phyloP scores from a whole-genome alignment of 1,140 invertebrate species.

The Lasioglossum baleicum region DNA sequence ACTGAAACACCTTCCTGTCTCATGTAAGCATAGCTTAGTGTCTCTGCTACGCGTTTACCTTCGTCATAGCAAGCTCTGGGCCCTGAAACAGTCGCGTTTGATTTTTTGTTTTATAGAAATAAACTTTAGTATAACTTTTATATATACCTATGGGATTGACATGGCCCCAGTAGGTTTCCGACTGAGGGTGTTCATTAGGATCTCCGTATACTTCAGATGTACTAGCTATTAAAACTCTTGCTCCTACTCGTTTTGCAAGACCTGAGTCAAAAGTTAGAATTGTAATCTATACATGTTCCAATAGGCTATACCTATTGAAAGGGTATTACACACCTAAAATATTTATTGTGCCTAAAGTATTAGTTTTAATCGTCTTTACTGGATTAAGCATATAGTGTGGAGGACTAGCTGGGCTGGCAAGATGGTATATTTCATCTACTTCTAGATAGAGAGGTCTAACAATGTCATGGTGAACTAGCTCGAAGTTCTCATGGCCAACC shows the following conservation, averaged over 20 bases:
- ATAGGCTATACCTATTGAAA: background rate
- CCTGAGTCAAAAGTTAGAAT: slow-evolving; percentile 79
- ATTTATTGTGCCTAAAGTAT: slow-evolving; percentile 99
- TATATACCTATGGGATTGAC: slow-evolving; percentile 97
- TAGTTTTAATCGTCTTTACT: slow-evolving; percentile 99
- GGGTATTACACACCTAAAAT: slow-evolving; percentile 89
- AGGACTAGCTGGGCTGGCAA: slow-evolving; percentile 98
- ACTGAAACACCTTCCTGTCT: slow-evolving; percentile 98
- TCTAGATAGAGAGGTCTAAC: slow-evolving; percentile 99
- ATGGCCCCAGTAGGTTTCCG: slow-evolving; percentile 98
- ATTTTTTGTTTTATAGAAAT: background rate
- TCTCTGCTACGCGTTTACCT: slow-evolving; percentile 98
- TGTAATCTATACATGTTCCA: background rate
- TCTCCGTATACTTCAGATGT: slow-evolving; percentile 99
- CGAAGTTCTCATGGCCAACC: slow-evolving; percentile 99
- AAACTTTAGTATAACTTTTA: no score
- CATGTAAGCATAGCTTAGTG: slow-evolving; percentile 97
- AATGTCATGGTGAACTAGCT: slow-evolving; percentile 99
- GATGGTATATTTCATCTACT: slow-evolving; percentile 99
- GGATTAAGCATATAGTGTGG: slow-evolving; percentile 99
- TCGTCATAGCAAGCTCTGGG: slow-evolving; percentile 99
- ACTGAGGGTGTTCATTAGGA: slow-evolving; percentile 97
- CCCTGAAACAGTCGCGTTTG: slow-evolving; percentile 78
- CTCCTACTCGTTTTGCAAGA: slow-evolving; percentile 95
- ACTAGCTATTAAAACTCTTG: slow-evolving; percentile 96